These are phyloP conservation scores for Papilio elwesi DNA, from an alignment of 2,888 invertebrate genomes.

Conservation along the genomic window DNA sequence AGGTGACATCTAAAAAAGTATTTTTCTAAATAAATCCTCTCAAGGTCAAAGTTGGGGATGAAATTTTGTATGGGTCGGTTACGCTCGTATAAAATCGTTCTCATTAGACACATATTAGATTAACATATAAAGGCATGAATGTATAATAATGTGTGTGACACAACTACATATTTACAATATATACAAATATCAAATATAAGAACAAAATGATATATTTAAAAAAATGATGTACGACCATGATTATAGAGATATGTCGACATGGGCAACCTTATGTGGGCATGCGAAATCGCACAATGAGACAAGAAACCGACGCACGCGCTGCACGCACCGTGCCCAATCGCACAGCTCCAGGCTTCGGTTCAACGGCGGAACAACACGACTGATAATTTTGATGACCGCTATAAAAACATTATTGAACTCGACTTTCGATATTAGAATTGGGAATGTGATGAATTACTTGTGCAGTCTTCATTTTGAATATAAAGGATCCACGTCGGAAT, in stretches of 20 bases:
- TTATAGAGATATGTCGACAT: slow-evolving; percentile 18
- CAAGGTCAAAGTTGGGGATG: too few species aligned
- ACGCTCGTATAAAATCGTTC: too few species aligned
- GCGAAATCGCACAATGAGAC: slow-evolving; percentile 71
- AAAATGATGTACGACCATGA: slow-evolving; percentile 26
- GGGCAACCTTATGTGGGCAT: slow-evolving; percentile 54
- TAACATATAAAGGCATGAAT: too few species aligned
- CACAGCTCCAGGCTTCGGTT: slow-evolving; percentile 23
- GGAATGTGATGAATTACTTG: not conserved
- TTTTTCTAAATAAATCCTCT: too few species aligned
- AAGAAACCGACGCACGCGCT: slow-evolving; percentile 51
- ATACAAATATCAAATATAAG: too few species aligned
- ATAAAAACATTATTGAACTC: slow-evolving; percentile 6
- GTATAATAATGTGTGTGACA: too few species aligned
- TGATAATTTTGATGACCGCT: slow-evolving; percentile 23
- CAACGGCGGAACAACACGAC: not conserved
- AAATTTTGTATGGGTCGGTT: too few species aligned
- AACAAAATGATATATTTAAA: not conserved
- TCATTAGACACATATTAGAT: too few species aligned
- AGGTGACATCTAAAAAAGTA: too few species aligned
- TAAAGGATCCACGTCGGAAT: too few species aligned
- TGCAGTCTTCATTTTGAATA: not conserved
- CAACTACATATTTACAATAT: too few species aligned
- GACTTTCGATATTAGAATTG: not conserved
- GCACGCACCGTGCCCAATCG: slow-evolving; percentile 52